Percentiles rank a stretch among this genome's conserved stretches.
Evolutionary conservation across 2,797 vertebrate genomes (phyloP).

Genomic region (Muscicapa comitata): DNA sequence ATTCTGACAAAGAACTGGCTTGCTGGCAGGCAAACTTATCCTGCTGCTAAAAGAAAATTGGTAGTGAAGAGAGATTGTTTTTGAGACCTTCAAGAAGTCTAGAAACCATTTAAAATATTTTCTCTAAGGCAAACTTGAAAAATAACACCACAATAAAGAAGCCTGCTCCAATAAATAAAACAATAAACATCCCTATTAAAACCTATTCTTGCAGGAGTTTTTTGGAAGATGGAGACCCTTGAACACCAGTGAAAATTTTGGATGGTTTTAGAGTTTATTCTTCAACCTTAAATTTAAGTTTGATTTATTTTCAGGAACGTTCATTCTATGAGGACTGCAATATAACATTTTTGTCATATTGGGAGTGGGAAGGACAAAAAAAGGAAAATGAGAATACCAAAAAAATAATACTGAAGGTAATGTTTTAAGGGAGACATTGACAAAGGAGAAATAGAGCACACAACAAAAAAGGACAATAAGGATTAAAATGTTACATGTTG

Average conservation of each 20-base stretch:
- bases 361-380: not conserved
- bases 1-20: not conserved
- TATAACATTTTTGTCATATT: not conserved
- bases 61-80: slow-evolving; percentile 8
- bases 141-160: not conserved
- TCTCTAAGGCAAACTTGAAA: not conserved
- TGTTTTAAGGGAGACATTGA: not conserved
- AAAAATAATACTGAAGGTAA: not conserved
- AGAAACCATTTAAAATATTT: not conserved
- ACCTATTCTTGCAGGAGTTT: not conserved
- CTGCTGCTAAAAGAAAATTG: slow-evolving; percentile 20
- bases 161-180: not conserved
- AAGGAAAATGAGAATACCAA: not conserved
- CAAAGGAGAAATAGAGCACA: not conserved
- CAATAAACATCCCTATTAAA: not conserved
- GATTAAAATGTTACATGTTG: not conserved
- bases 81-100: slow-evolving; percentile 8
- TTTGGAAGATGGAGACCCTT: not conserved
- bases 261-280: not conserved
- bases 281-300: not conserved
- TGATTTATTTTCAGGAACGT: not conserved
- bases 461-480: not conserved
- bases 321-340: not conserved
- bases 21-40: slow-evolving; percentile 7
- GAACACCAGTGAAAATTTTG: not conserved